Percentiles rank a stretch among this genome's conserved stretches.
Evolutionary conservation across 1,140 invertebrate species (phyloP).

Genomic region (Belonocnema kinseyi): DNA sequence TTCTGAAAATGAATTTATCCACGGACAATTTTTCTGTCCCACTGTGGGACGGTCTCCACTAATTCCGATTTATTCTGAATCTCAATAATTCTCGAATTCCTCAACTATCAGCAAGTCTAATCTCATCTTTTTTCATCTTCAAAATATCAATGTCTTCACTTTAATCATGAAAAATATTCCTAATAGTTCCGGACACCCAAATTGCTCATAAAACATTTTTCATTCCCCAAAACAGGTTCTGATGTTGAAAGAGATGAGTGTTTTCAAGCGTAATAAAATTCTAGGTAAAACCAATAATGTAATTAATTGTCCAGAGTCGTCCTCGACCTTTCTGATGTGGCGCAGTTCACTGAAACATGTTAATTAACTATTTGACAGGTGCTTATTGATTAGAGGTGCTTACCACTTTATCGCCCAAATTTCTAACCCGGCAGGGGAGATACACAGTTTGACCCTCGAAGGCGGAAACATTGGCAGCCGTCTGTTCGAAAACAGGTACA

Average conservation of each 20-base stretch:
- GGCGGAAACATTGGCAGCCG: constrained; percentile 75
- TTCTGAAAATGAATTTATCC: too few relatives aligned
- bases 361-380: constrained; percentile 21
- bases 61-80: too few relatives aligned
- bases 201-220: too few relatives aligned
- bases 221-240: neutral
- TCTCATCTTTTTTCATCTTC: too few relatives aligned
- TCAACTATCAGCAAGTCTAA: too few relatives aligned
- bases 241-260: constrained; percentile 26
- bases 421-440: constrained; percentile 78
- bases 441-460: constrained; percentile 79
- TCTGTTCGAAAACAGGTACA: constrained; percentile 70
- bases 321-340: neutral
- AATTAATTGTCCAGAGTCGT: too few relatives aligned
- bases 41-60: too few relatives aligned
- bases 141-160: too few relatives aligned
- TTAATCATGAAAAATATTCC: too few relatives aligned
- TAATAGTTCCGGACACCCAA: too few relatives aligned
- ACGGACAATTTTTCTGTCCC: too few relatives aligned
- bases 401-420: constrained; percentile 81
- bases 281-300: neutral
- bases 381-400: constrained; percentile 58
- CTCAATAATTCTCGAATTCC: too few relatives aligned
- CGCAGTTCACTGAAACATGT: neutral
- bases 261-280: neutral